Conservation (phyloP, 1,140 invertebrate genomes). For the Saccostrea echinata region DNA sequence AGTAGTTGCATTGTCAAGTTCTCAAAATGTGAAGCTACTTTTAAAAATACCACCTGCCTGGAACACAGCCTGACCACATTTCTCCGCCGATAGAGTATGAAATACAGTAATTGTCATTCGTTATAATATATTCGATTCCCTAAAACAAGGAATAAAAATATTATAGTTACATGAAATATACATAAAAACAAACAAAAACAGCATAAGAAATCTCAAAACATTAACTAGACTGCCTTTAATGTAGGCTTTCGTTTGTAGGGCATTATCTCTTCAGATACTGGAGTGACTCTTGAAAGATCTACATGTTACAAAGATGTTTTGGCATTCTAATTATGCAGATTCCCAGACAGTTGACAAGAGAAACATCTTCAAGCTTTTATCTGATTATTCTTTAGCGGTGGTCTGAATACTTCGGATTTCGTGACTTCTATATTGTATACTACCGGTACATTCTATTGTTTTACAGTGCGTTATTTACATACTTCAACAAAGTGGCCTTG, state of each 20-base stretch:
- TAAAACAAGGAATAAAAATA: neutral
- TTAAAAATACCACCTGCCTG: neutral
- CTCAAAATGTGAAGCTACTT: too few relatives aligned
- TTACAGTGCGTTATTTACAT: neutral
- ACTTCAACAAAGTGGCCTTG: neutral
- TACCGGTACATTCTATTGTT: neutral
- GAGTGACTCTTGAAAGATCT: neutral
- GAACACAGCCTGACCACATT: neutral
- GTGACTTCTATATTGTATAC: neutral
- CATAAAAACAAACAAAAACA: neutral
- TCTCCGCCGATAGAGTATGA: neutral
- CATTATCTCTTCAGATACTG: neutral
- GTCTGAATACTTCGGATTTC: neutral
- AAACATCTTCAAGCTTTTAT: constrained; percentile 1
- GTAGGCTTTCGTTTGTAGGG: neutral
- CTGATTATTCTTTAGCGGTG: neutral
- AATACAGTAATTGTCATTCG: neutral
- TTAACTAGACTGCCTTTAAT: neutral
- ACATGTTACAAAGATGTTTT: neutral
- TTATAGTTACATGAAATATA: neutral
- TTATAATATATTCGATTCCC: neutral
- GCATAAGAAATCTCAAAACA: neutral
- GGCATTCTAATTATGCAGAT: neutral
- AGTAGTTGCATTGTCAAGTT: too few relatives aligned
- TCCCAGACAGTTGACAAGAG: neutral